Evolutionary conservation across 2,797 vertebrate genomes (phyloP), one percentile per base, ranked within the genome.

Genomic region (Calcarius lapponicus): DNA sequence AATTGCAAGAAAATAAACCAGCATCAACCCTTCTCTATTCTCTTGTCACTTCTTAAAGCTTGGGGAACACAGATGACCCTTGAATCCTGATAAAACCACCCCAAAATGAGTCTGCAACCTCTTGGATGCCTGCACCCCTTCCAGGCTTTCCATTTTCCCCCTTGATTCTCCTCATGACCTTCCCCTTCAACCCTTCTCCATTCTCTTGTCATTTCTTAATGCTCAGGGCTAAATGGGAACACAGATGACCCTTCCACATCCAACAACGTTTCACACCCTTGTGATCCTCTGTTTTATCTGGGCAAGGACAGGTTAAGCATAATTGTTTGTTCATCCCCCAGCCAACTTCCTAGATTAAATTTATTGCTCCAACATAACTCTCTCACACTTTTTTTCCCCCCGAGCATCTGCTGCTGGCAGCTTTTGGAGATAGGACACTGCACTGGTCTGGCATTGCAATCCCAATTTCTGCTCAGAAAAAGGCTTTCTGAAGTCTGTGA

Each of bases 381-480:
- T 50, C 87, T 74, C 11, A 5, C 76, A 67, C 80, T 89, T 88
- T 64, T 64, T 58, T 43, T 69, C 36, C 66, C 67, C 64, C 61
- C 1, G 42, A 91, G 86, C 93, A 85, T 92, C 89, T 80, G 93
- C 92, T 19, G 43, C 82, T 69, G 72, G 89, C 95, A 94, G 89
- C 87, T 91, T 95, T 90, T 79, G 85, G 92, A 96, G 92, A 80
- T 65, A 91, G 84, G 90, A 60, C 72, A n/a, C 26, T 25, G 15
- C 7, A 8, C 47, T 92, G 94, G 93, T 84, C 93, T 60, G 80
- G 54, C 42, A 42, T 38, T 91, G 65, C 90, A 95, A 50, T 84
- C 75, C 93, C 40, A 21, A 67, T 76, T 93, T 67, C 90, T 96
- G 73, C 64, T 90, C 82, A 61, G 90, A 82, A 91, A 93, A 96